Evolutionary conservation across 2,113 vertebrate genomes (phyloP), one percentile per base, ranked within the genome.

Genomic region (Hypocryptadius cinnamomeus): DNA sequence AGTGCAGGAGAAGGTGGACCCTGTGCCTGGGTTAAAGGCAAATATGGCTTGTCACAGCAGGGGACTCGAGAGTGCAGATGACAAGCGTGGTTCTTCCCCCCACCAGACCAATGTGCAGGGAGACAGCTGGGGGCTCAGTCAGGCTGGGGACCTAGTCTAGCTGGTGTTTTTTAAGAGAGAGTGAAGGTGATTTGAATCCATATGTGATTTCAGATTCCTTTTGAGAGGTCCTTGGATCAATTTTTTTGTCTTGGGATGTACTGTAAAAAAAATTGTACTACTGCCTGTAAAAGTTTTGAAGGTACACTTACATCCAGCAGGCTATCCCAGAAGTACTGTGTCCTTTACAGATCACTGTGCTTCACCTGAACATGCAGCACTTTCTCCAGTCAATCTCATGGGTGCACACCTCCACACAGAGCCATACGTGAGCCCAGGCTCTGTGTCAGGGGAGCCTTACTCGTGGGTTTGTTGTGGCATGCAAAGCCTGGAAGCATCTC

Each of bases 1-100:
- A 40, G 47, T 5, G 39, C 5, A 11, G 69, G 77, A 95, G 89
- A 88, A 93, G 82, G 82, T 86, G 87, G 90, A 77, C 53, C 33
- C 77, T 91, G 91, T 73, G 87, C 87, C 57, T 72, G 74, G 33
- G 37, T 68, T 90, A 80, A 85, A 91, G 87, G 90, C 82, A 94
- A 88, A 68, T 65, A 14, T 0, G 0, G 48, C 66, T 89, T 50
- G 57, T 85, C 10, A 2, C 50, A 42, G 69, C 71, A 51, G 54
- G 44, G 79, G 68, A 69, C 39, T 27, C 7, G n/a, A 60, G 68
- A 2, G 0, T 27, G 72, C 71, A 72, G 57, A 73, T 78, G 77
- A 89, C 81, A 90, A 90, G 63, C 33, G 30, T 61, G n/a, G 25
- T 7, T 81, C 30, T 68, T n/a, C 48, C 53, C 25, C 3, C 12